These are phyloP conservation scores for Onychostruthus taczanowskii DNA, from an alignment of 2,113 vertebrate species.

Conservation along the genomic window DNA sequence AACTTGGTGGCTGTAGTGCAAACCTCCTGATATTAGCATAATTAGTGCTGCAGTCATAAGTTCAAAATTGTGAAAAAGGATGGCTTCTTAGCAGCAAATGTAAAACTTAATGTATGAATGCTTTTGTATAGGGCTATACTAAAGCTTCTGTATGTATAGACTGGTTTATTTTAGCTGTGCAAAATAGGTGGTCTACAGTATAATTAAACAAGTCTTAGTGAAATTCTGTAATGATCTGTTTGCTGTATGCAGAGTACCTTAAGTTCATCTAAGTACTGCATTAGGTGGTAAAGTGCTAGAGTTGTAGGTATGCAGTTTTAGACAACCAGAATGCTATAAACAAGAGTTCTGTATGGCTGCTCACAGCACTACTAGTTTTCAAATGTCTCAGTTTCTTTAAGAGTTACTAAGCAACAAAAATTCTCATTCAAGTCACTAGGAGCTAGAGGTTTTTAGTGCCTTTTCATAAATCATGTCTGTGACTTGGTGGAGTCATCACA, in stretches of 20 bases:
- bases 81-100: background rate
- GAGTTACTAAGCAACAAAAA: conserved; percentile 51
- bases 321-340: background rate
- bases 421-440: conserved; percentile 5
- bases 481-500: background rate
- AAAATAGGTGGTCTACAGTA: background rate
- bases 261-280: background rate
- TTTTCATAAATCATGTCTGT: background rate
- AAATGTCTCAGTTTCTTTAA: background rate
- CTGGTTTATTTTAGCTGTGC: background rate
- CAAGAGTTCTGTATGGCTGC: background rate
- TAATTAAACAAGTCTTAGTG: background rate
- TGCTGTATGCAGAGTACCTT: background rate
- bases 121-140: background rate
- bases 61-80: background rate
- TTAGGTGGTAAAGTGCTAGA: background rate
- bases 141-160: background rate
- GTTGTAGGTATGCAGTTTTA: background rate
- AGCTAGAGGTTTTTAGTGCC: background rate
- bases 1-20: background rate
- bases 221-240: background rate
- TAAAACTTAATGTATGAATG: background rate
- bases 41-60: background rate
- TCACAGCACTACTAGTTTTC: background rate
- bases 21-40: background rate